Conservation (phyloP, 2,888 invertebrate genomes). For the Deilephila elpenor region DNA sequence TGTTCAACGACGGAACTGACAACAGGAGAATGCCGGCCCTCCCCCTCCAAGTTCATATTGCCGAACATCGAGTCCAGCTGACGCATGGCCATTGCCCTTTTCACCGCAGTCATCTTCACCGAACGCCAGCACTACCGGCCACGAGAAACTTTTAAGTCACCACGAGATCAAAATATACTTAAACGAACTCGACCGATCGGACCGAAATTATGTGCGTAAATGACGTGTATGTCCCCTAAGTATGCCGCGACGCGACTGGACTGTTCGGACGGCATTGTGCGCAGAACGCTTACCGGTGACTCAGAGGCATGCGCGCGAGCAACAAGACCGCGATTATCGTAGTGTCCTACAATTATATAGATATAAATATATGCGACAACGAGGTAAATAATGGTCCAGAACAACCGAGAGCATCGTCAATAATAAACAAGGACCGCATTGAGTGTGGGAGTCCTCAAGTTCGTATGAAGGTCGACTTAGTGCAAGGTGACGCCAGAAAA, state of each 20-base stretch:
- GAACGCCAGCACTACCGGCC: constrained; percentile 46
- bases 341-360: constrained; percentile 74
- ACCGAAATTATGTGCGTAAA: constrained; percentile 57
- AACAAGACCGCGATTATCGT: constrained; percentile 72
- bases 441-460: constrained; percentile 70
- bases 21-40: constrained; percentile 72
- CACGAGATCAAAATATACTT: constrained; percentile 46
- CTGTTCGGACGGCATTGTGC: constrained; percentile 78
- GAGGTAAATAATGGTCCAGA: constrained; percentile 74
- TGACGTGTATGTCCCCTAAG: constrained; percentile 81
- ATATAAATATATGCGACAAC: constrained; percentile 75
- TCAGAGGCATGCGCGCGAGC: constrained; percentile 80
- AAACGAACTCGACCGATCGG: constrained; percentile 52
- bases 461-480: constrained; percentile 60
- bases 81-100: constrained; percentile 88
- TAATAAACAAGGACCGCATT: constrained; percentile 69
- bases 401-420: constrained; percentile 60
- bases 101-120: constrained; percentile 79
- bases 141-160: constrained; percentile 57
- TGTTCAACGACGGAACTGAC: constrained; percentile 84
- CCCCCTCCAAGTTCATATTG: constrained; percentile 85
- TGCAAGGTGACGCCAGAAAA: constrained; percentile 31
- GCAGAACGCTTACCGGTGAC: constrained; percentile 77
- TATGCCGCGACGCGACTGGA: constrained; percentile 81
- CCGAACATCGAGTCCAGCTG: constrained; percentile 90